Evolutionary conservation across 2,797 vertebrate genomes (phyloP), one percentile per base, ranked within the genome.

Genomic region (Tenualosa thibaudeaui): DNA sequence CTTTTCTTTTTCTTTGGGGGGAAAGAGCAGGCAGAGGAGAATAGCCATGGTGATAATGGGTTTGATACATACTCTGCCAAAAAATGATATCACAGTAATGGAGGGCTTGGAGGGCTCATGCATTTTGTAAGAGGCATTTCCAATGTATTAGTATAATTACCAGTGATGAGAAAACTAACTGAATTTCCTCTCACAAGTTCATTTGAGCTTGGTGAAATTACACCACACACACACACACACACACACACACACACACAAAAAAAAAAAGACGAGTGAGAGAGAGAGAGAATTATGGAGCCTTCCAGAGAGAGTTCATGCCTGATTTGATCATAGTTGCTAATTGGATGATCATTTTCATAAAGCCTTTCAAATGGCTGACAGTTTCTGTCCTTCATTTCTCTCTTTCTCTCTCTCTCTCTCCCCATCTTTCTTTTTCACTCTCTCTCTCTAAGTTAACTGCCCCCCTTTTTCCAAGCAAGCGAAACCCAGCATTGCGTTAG

Each of bases 321-420:
- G 95, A 97, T 97, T 97, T 97, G 96, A 97, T 97, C 95, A 96
- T 96, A 93, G 94, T 94, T 95, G 95, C 96, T 98, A 98, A 98
- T 97, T 99, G 97, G 96, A 96, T 96, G 96, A 97, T 97, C 91
- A 97, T 98, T 98, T 97, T 97, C 95, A 94, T 95, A 96, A 97
- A 97, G 96, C 95, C 95, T 96, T 97, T 96, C 94, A 96, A 96
- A 95, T 92, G 93, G 93, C 94, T 97, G 96, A 97, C 96, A 97
- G 95, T 94, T 95, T 96, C 94, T 95, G 94, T 95, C 94, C 94
- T 95, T 95, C 93, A 90, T 92, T 94, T 94, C 92, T 87, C 75
- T 81, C 22, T 31, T 9, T 90, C 89, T 83, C 49, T 82, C 49
- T 54, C 60, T 75, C 51, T 81, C n/a, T 86, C 82, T 81, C 43